phyloP scores from a whole-genome alignment of 2,113 vertebrate genomes.

The Sylvia atricapilla region DNA sequence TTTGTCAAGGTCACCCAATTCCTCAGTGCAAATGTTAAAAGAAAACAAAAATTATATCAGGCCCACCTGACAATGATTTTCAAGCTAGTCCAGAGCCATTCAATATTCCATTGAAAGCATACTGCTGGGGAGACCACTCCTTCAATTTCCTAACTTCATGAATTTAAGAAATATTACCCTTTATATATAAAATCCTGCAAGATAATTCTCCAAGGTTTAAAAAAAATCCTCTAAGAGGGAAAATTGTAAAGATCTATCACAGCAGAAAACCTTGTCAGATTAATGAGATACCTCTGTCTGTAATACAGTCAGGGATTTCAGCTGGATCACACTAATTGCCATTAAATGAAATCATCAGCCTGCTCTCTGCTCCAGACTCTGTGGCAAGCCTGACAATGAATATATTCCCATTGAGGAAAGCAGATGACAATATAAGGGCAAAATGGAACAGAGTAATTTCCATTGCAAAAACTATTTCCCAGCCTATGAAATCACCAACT shows the following conservation, averaged over 20 bases:
- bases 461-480: neutral
- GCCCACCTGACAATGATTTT: neutral
- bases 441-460: neutral
- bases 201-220: neutral
- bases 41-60: neutral
- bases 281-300: neutral
- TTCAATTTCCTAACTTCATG: neutral
- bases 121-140: neutral
- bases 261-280: neutral
- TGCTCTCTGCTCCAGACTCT: neutral
- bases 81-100: neutral
- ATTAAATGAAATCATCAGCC: slow-evolving; percentile 12
- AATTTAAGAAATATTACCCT: neutral
- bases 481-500: neutral
- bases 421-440: neutral
- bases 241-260: neutral
- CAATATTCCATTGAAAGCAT: neutral
- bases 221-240: neutral
- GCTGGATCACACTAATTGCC: neutral
- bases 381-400: slow-evolving; percentile 6
- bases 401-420: neutral
- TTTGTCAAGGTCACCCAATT: neutral
- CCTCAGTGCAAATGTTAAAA: neutral
- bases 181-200: neutral
- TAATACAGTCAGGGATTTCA: slow-evolving; percentile 14